Conservation (phyloP, 2,888 invertebrate species). For the Drosophila nr. perissopoda region DNA sequence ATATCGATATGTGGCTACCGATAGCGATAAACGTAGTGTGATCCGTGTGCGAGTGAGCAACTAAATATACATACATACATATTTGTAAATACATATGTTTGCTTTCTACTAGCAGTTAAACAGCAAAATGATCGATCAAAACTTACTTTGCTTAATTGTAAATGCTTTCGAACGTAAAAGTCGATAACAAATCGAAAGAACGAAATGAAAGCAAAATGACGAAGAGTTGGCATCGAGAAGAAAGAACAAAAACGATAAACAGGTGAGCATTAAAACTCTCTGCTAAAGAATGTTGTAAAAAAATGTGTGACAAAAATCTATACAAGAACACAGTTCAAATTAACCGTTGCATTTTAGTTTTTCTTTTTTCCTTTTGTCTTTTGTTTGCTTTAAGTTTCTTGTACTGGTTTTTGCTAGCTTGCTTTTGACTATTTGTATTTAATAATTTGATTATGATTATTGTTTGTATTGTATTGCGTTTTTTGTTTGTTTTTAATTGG, state of each 20-base stretch:
- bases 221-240: constrained; percentile 59
- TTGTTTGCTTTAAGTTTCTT: constrained; percentile 25
- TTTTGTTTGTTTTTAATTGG: constrained; percentile 33
- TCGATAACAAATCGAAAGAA: constrained; percentile 56
- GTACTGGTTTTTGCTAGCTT: constrained; percentile 39
- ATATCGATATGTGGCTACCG: constrained; percentile 35
- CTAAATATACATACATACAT: constrained; percentile 25
- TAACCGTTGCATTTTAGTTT: background rate
- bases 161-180: constrained; percentile 71
- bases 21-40: constrained; percentile 30
- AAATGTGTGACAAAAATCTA: constrained; percentile 32
- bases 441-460: constrained; percentile 12
- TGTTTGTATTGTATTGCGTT: constrained; percentile 30
- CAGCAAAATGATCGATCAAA: constrained; percentile 50
- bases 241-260: constrained; percentile 51
- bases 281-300: constrained; percentile 14
- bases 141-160: constrained; percentile 80
- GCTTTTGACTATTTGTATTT: constrained; percentile 7
- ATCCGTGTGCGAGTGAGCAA: constrained; percentile 37
- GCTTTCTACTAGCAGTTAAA: constrained; percentile 49
- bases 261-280: constrained; percentile 54
- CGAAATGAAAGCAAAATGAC: constrained; percentile 65
- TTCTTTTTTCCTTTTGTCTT: background rate
- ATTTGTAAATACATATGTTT: background rate
- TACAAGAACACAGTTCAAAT: constrained; percentile 42